These are phyloP conservation scores for Theodoxus fluviatilis DNA, from an alignment of 2,888 invertebrate genomes.

Conservation along the genomic window DNA sequence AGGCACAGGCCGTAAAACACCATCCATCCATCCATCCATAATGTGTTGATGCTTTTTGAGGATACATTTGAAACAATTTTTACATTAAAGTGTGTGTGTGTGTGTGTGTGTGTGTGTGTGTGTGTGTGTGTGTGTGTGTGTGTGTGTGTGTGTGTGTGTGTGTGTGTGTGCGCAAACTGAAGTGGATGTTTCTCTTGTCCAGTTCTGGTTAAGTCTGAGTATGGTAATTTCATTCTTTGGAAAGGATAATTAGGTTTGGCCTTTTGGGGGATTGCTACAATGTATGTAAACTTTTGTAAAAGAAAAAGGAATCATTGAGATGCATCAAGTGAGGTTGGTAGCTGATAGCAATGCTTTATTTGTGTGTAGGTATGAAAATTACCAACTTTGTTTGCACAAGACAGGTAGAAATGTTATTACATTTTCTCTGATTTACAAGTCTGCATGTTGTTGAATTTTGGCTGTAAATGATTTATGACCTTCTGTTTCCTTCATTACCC, in stretches of 20 bases:
- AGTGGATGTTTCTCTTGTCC: not conserved
- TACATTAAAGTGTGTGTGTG: not conserved
- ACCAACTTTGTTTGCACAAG: too few species aligned
- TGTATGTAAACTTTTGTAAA: too few species aligned
- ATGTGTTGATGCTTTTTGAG: too few species aligned
- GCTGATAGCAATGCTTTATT: not conserved
- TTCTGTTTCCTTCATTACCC: not conserved
- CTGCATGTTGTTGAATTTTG: not conserved
- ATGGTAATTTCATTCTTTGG: not conserved
- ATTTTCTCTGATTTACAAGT: not conserved
- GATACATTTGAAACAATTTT: too few species aligned
- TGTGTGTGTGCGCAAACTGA: not conserved
- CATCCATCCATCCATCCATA: too few species aligned
- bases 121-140: constrained; percentile 13
- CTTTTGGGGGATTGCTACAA: too few species aligned
- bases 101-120: not conserved
- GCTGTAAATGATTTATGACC: not conserved
- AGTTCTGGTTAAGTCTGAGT: not conserved
- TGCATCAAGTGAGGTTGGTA: not conserved
- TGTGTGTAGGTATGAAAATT: too few species aligned
- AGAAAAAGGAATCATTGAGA: not conserved
- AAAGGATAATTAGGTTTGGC: too few species aligned
- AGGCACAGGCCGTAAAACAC: too few species aligned
- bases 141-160: not conserved
- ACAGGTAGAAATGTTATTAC: too few species aligned